phyloP scores from a whole-genome alignment of 2,888 invertebrate genomes.

The Asteroscopus sphinx region DNA sequence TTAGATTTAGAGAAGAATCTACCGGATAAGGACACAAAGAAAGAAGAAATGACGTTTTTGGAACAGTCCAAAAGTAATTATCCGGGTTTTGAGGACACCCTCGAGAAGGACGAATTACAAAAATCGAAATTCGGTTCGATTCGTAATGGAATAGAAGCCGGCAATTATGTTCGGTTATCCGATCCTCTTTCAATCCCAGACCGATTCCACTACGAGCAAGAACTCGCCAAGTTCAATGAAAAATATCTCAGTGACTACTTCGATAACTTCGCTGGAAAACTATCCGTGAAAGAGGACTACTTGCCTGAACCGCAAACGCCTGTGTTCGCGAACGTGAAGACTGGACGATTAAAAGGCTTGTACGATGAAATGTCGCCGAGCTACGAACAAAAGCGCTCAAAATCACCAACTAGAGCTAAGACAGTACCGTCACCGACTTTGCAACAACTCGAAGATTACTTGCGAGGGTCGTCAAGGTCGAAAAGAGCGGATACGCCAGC shows the following conservation, averaged over 20 bases:
- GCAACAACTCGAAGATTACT: constrained; percentile 86
- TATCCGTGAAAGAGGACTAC: constrained; percentile 82
- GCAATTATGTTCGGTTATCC: constrained; percentile 80
- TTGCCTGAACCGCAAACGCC: constrained; percentile 86
- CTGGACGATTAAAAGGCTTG: constrained; percentile 76
- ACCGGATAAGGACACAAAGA: constrained; percentile 63
- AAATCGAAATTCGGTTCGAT: constrained; percentile 85
- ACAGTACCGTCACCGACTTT: constrained; percentile 82
- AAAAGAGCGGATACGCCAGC: constrained; percentile 81
- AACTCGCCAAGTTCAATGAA: constrained; percentile 85
- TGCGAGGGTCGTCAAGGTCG: constrained; percentile 76
- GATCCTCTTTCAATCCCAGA: constrained; percentile 81
- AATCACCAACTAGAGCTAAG: constrained; percentile 79
- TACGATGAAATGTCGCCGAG: constrained; percentile 81
- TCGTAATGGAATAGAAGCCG: constrained; percentile 79
- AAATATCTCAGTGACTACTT: constrained; percentile 81
- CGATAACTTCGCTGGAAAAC: constrained; percentile 77
- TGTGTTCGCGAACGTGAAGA: constrained; percentile 84
- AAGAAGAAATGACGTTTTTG: constrained; percentile 69
- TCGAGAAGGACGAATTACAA: constrained; percentile 76
- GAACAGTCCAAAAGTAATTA: constrained; percentile 72
- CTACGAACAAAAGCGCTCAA: constrained; percentile 76
- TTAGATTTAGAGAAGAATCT: constrained; percentile 74
- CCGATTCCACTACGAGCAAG: constrained; percentile 81
- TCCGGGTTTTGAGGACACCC: constrained; percentile 70